Conservation (phyloP, 2,113 vertebrate genomes). For the Scortum barcoo region DNA sequence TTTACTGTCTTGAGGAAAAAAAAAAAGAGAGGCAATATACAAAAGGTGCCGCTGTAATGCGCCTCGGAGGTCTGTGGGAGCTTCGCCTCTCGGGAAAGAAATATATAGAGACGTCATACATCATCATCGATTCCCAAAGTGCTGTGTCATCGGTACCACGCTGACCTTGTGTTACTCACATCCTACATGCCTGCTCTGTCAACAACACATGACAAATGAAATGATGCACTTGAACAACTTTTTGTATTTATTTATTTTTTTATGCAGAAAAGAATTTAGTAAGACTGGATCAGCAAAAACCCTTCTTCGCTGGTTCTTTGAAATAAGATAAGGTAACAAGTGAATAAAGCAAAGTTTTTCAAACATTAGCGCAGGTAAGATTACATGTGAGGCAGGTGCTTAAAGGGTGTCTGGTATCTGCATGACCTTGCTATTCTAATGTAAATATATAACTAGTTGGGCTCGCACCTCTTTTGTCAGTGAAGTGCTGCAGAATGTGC, state of each 20-base stretch:
- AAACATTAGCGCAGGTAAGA: slow-evolving; percentile 20
- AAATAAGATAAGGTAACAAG: slow-evolving; percentile 8
- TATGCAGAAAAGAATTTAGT: not conserved
- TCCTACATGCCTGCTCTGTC: slow-evolving; percentile 13
- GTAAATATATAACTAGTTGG: slow-evolving; percentile 43
- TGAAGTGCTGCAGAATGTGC: slow-evolving; percentile 20
- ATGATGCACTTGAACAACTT: slow-evolving; percentile 28
- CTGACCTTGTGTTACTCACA: slow-evolving; percentile 49
- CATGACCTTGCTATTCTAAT: slow-evolving; percentile 59
- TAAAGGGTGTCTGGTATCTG: slow-evolving; percentile 43
- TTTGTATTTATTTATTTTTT: no score
- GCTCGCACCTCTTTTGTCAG: slow-evolving; percentile 29
- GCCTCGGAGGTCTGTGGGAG: slow-evolving; percentile 25
- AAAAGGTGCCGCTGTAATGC: slow-evolving; percentile 25
- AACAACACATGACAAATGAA: slow-evolving; percentile 45
- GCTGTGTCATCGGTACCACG: slow-evolving; percentile 41
- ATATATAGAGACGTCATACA: slow-evolving; percentile 36
- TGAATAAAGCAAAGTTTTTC: slow-evolving; percentile 24
- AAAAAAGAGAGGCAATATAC: not conserved
- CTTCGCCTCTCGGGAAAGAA: slow-evolving; percentile 30
- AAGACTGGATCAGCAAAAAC: not conserved
- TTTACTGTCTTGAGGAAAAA: not conserved
- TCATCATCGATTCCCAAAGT: slow-evolving; percentile 57
- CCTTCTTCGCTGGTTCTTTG: not conserved
- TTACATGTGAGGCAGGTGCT: slow-evolving; percentile 15